Base-by-base conservation (phyloP, 2,113 vertebrate species). In the Tonatia bakeri region DNA sequence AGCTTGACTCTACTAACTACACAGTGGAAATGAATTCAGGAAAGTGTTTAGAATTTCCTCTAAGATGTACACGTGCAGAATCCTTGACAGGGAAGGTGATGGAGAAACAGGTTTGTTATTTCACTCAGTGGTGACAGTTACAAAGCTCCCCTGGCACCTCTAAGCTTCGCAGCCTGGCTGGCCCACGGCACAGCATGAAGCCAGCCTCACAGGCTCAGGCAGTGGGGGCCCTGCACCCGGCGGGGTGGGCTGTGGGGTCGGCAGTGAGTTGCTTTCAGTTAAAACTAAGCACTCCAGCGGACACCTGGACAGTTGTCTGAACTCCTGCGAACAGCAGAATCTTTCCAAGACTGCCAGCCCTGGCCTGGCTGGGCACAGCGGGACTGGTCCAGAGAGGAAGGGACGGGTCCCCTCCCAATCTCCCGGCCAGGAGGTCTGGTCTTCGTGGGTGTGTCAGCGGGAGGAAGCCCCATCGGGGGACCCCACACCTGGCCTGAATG, bases 131-230 rank as follows among this genome's bases (percentile, higher is more conserved):
- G 15, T 47, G 28, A 40, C n/a, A 10, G 26, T 5, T 4, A 31
- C 45, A 1, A 16, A 0, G 1, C 17, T 77, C 22, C 8, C 79
- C 40, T 1, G 0, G 54, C 3, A 3, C 2, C n/a, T 5, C 13
- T 26, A 31, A 36, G 70, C 54, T 36, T 9, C 1, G 40, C 16
- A 50, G 43, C 20, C 59, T 17, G 1, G 1, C 13, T 1, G 4
- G n/a, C 83, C 75, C 1, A 61, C 73, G 36, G 16, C 11, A 1
- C 0, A 4, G 0, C 20, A 22, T 12, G 38, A 4, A 52, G 17
- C 33, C 65, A 20, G 56, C 56, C 56, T 8, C 43, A 0, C 1
- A 14, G 61, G 24, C 64, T 33, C 64, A 4, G 47, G 7, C 47
- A 5, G 19, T 31, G 54, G 43, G 73, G 45, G 73, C 0, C 56